These are phyloP conservation scores for Eulemur rubriventer DNA, from an alignment of 2,797 vertebrate species.

Conservation along the genomic window DNA sequence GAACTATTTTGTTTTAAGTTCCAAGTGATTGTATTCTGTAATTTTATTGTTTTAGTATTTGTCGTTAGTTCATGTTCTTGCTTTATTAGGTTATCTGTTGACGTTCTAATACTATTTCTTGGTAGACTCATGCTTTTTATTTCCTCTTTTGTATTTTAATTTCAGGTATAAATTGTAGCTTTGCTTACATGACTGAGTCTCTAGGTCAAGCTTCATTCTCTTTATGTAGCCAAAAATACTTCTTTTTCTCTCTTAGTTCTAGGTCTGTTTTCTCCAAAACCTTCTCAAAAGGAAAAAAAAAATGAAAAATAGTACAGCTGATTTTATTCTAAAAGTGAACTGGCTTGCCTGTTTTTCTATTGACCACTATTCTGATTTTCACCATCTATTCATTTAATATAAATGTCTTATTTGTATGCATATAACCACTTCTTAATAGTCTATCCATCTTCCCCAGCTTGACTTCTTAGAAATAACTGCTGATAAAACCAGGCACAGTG, in stretches of 20 bases:
- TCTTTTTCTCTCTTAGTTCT: background rate
- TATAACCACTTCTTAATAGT: background rate
- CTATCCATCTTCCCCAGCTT: background rate
- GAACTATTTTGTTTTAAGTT: slow-evolving; percentile 38
- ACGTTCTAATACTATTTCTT: background rate
- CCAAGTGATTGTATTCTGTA: slow-evolving; percentile 2
- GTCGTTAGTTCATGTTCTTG: background rate
- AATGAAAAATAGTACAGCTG: background rate
- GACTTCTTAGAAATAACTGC: background rate
- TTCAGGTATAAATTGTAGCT: background rate
- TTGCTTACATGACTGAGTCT: background rate
- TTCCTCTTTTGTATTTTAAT: slow-evolving; percentile 41
- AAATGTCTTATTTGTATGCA: background rate
- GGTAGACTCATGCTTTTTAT: background rate
- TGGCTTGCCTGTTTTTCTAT: background rate
- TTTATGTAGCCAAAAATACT: background rate
- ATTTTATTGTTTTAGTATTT: slow-evolving; percentile 37
- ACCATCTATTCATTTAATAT: background rate
- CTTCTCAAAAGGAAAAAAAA: background rate
- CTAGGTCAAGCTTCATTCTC: background rate
- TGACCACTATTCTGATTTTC: background rate
- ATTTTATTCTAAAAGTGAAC: background rate
- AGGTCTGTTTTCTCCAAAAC: background rate
- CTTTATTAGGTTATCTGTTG: slow-evolving; percentile 23
- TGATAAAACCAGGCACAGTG: background rate